These are phyloP conservation scores for Parotia lawesii DNA, from an alignment of 2,113 vertebrate genomes.

Conservation along the genomic window DNA sequence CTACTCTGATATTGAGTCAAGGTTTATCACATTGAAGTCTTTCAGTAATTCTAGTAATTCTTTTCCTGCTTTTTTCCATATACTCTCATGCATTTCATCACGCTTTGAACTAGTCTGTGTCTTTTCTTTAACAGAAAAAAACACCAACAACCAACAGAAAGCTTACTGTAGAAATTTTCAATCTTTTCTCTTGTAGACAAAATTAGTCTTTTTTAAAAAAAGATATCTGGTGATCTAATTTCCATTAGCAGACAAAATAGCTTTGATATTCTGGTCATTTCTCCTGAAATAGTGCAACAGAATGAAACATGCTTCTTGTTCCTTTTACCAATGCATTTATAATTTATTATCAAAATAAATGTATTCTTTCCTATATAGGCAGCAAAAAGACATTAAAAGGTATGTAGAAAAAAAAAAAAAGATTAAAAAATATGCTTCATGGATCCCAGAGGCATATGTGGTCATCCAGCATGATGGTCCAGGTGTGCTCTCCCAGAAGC, in stretches of 20 bases:
- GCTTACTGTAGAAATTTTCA: not conserved
- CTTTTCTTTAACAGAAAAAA: not conserved
- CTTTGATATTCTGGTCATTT: not conserved
- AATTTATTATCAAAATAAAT: not conserved
- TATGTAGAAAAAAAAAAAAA: not conserved
- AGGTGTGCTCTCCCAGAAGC: not conserved
- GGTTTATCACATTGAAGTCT: not conserved
- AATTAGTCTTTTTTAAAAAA: not conserved
- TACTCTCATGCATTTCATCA: not conserved
- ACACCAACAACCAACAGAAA: not conserved
- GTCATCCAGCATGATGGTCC: not conserved
- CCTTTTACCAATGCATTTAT: not conserved
- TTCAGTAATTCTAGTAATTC: not conserved
- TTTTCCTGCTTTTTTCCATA: not conserved
- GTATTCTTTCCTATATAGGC: not conserved
- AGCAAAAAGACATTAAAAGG: not conserved
- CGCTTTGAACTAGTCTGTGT: not conserved
- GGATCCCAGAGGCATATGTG: not conserved
- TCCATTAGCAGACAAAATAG: not conserved
- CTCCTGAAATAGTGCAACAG: not conserved
- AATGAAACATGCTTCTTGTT: not conserved
- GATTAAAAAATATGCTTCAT: not conserved
- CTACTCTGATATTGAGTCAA: not conserved
- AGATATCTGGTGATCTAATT: not conserved
- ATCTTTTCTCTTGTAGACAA: not conserved